Conservation (phyloP, 1,140 invertebrate genomes). For the Drosophila albomicans region DNA sequence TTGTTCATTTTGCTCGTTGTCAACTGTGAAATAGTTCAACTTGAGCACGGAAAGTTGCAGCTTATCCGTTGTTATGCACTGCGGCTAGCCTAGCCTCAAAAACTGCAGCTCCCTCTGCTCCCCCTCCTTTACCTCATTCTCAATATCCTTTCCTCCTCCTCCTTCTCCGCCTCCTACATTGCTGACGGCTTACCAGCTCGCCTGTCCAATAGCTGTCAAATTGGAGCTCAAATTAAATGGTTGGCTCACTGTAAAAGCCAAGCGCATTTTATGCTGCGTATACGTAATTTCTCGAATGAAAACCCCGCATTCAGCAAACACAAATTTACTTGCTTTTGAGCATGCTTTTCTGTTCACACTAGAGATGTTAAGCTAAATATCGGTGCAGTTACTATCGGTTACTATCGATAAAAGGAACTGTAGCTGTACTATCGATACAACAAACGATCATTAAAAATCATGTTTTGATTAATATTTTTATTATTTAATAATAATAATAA, state of each 20-base stretch:
- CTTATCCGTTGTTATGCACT: not conserved
- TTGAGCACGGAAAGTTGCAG: conserved; percentile 3
- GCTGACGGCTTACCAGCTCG: conserved; percentile 21
- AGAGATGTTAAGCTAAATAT: no score
- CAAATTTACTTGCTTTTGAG: conserved; percentile 53
- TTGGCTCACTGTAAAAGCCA: conserved; percentile 20
- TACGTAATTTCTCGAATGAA: conserved; percentile 37
- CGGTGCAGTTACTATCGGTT: no score
- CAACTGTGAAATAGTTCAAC: conserved; percentile 18
- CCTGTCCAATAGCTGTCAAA: conserved; percentile 80
- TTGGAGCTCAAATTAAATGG: conserved; percentile 72
- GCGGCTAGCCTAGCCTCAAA: conserved; percentile 28
- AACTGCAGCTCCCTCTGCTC: conserved; percentile 24
- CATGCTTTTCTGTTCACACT: conserved; percentile 8
- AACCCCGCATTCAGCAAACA: conserved; percentile 16
- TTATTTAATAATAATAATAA: no score
- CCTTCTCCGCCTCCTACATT: not conserved
- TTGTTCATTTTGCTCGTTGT: not conserved
- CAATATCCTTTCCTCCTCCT: not conserved
- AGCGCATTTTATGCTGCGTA: conserved; percentile 34
- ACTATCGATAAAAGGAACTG: no score
- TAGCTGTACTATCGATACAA: no score
- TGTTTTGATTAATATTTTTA: no score
- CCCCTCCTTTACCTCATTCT: not conserved
- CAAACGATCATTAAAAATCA: no score